Evolutionary conservation across 53 echinoderm and acorn worm genomes (phyloP).

Genomic region (Holothuria scabra): DNA sequence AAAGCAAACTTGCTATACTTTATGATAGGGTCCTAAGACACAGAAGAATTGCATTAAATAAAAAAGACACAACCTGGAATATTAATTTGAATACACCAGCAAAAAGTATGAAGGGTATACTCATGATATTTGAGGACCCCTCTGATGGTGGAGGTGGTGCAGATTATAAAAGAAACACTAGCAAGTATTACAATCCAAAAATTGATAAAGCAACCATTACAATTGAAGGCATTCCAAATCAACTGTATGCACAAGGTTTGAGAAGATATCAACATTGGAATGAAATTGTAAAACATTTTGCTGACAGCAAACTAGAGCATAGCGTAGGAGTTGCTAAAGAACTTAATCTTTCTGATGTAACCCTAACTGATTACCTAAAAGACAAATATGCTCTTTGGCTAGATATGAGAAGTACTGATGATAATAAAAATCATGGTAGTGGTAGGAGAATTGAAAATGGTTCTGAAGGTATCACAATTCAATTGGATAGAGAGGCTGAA

Average conservation of each 20-base stretch:
- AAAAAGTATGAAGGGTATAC: not conserved
- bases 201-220: too few species aligned
- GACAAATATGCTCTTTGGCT: not conserved
- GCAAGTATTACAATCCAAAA: too few species aligned
- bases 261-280: not conserved
- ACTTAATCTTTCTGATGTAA: not conserved
- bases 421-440: constrained; percentile 6
- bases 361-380: not conserved
- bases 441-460: too few species aligned
- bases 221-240: not conserved
- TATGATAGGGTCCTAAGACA: not conserved
- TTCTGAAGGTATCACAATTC: not conserved
- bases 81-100: too few species aligned
- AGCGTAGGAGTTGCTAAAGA: not conserved
- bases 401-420: not conserved
- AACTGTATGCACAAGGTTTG: not conserved
- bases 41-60: not conserved
- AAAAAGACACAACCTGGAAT: not conserved
- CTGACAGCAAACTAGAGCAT: too few species aligned
- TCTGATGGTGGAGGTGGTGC: too few species aligned
- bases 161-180: too few species aligned
- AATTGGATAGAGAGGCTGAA: too few species aligned
- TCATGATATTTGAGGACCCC: too few species aligned
- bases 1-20: too few species aligned
- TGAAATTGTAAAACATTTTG: not conserved